Percentiles rank a stretch among this genome's conserved stretches.
Evolutionary conservation across 1,140 invertebrate species (phyloP).

Genomic region (Pseudachorutes palmiensis): DNA sequence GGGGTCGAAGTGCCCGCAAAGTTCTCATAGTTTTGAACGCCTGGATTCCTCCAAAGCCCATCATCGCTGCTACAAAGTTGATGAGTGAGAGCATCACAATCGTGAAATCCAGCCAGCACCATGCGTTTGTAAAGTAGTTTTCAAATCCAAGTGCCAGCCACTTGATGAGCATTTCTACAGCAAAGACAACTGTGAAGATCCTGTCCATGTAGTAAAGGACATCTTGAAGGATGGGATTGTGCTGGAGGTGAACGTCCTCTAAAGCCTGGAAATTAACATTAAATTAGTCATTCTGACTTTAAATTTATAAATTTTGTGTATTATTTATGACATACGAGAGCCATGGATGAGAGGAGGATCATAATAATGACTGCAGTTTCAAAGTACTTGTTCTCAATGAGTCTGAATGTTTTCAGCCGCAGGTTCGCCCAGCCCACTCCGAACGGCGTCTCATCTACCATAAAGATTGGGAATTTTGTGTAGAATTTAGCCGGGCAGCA

Average conservation of each 20-base stretch:
- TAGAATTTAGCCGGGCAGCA: constrained; percentile 87
- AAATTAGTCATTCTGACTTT: no score
- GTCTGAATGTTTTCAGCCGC: constrained; percentile 82
- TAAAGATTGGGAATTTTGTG: constrained; percentile 71
- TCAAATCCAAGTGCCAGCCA: constrained; percentile 93
- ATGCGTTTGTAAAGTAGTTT: constrained; percentile 96
- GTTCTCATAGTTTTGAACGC: constrained; percentile 97
- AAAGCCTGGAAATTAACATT: no score
- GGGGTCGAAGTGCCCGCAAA: constrained; percentile 82
- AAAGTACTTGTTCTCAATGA: constrained; percentile 98
- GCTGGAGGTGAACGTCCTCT: constrained; percentile 88
- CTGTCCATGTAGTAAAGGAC: constrained; percentile 94
- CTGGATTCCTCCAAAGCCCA: constrained; percentile 82
- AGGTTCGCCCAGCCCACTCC: constrained; percentile 90
- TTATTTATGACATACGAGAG: constrained; percentile 73
- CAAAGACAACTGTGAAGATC: constrained; percentile 97
- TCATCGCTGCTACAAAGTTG: constrained; percentile 89
- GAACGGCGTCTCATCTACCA: constrained; percentile 79
- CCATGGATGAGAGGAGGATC: constrained; percentile 94
- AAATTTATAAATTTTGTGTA: no score
- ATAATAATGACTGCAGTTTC: constrained; percentile 97
- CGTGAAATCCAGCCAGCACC: constrained; percentile 98
- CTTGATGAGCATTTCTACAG: constrained; percentile 97
- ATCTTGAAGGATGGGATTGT: constrained; percentile 80
- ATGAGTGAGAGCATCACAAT: constrained; percentile 97